Base-by-base conservation (phyloP, 2,797 vertebrate species). In the Lagothrix lagotricha region DNA sequence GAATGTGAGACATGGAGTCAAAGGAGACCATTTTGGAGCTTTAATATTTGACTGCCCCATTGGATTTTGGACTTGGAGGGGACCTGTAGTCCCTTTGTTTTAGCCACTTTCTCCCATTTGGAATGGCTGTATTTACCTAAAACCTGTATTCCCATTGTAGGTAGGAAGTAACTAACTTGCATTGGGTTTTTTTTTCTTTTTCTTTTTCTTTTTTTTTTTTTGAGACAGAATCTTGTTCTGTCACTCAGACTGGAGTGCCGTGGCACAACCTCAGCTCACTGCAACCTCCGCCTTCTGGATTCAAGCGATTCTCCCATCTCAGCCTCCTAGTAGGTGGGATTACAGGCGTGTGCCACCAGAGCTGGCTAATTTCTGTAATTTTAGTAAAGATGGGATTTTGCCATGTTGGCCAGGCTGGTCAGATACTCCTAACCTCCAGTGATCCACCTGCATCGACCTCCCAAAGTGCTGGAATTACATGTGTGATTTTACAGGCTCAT, bases 261-360 rank as follows among this genome's bases (percentile, higher is more conserved):
- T n/a, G 33, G 33, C 33, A 67, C 8, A n/a, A 67, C 15, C 64
- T 67, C 15, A 4, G 64, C 33, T 67, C 33, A 67, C 33, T n/a
- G 64, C 4, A 19, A 67, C 64, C 33, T 67, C 64, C 64, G 8
- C 33, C 17, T n/a, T 15, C 64, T 67, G 33, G 4, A 15, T 67
- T n/a, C 7, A n/a, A 19, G 15, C 0, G 0, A 19, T 67, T 67
- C 33, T n/a, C 64, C 15, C 9, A 15, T 67, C 64, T 67, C 64
- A 67, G 64, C 15, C 15, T n/a, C 64, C 15, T 67, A 67, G 33
- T 19, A n/a, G 33, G 33, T 67, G 64, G 3, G 33, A n/a, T 67
- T 67, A 67, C 33, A 67, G 64, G 7, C 7, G 17, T 0, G 0
- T n/a, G 64, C 7, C 33, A 67, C 33, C 33, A 67, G 7, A 17